Evolutionary conservation across 2,888 invertebrate species (phyloP).

Genomic region (Drosophila cyrtoloma): DNA sequence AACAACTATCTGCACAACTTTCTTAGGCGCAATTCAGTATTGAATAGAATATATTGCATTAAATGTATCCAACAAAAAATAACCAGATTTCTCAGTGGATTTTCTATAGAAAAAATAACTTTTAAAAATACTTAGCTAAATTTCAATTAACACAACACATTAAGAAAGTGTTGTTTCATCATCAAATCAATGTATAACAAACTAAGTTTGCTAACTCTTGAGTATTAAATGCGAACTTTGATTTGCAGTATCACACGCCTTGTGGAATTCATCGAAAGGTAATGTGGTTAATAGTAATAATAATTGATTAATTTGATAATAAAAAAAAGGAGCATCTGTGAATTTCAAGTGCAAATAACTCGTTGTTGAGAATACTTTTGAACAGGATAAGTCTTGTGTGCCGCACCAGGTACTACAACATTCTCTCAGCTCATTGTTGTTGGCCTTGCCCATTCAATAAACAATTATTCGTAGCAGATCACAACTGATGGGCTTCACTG

Average conservation of each 20-base stretch:
- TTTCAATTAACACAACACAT: neutral
- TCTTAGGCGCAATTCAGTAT: neutral
- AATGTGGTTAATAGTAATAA: neutral
- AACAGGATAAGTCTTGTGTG: conserved; percentile 31
- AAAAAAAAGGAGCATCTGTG: neutral
- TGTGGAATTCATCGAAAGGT: neutral
- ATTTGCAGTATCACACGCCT: neutral
- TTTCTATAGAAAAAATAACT: no score
- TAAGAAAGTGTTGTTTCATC: neutral
- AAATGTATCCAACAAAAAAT: neutral
- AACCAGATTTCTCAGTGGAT: neutral
- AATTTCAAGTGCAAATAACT: conserved; percentile 16
- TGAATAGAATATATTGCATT: neutral
- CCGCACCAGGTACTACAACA: conserved; percentile 29
- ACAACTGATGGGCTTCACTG: conserved; percentile 34
- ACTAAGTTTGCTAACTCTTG: neutral
- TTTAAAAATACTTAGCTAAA: neutral
- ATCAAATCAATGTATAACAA: neutral
- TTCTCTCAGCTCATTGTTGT: conserved; percentile 29
- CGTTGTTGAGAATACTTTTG: conserved; percentile 7
- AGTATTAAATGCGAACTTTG: neutral
- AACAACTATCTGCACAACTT: neutral
- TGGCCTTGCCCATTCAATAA: conserved; percentile 33
- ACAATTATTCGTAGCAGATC: neutral
- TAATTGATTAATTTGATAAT: neutral